Conservation (phyloP, 2,888 invertebrate genomes). For the Teleogryllus oceanicus region DNA sequence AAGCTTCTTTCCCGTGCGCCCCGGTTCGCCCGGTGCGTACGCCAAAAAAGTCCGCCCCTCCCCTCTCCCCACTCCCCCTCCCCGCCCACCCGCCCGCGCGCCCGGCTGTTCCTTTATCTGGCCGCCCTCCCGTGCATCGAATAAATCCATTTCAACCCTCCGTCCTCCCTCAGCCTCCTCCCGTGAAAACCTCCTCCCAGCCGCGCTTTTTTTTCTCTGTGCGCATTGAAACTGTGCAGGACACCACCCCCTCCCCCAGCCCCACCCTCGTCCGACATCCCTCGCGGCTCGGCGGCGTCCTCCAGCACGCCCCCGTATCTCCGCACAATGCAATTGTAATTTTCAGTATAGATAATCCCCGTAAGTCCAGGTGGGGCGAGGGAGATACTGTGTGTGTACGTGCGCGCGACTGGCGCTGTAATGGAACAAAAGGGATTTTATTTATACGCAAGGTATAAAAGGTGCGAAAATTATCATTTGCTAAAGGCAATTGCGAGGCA, state of each 20-base stretch:
- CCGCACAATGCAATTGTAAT: slow-evolving; percentile 36
- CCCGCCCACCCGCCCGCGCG: background rate
- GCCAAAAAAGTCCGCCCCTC: background rate
- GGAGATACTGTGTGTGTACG: slow-evolving; percentile 20
- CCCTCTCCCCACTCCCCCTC: background rate
- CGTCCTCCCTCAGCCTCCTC: slow-evolving; percentile 22
- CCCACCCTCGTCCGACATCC: background rate
- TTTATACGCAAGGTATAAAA: slow-evolving; percentile 23
- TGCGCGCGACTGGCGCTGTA: slow-evolving; percentile 21
- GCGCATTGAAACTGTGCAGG: slow-evolving; percentile 33
- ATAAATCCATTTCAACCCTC: slow-evolving; percentile 34
- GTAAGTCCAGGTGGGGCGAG: slow-evolving; percentile 34
- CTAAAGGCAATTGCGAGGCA: background rate
- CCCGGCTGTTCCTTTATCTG: slow-evolving; percentile 11
- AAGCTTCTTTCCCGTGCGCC: background rate
- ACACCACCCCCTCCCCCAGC: background rate
- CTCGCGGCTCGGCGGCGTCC: slow-evolving; percentile 11
- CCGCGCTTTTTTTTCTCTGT: background rate
- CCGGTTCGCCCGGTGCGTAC: background rate
- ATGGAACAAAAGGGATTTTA: slow-evolving; percentile 29
- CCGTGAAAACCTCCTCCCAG: background rate
- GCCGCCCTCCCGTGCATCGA: slow-evolving; percentile 18
- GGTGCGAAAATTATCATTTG: slow-evolving; percentile 18
- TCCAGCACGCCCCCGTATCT: slow-evolving; percentile 20
- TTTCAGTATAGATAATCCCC: slow-evolving; percentile 33